These are phyloP conservation scores for Noctua janthina DNA, from an alignment of 2,888 invertebrate species.

Conservation along the genomic window DNA sequence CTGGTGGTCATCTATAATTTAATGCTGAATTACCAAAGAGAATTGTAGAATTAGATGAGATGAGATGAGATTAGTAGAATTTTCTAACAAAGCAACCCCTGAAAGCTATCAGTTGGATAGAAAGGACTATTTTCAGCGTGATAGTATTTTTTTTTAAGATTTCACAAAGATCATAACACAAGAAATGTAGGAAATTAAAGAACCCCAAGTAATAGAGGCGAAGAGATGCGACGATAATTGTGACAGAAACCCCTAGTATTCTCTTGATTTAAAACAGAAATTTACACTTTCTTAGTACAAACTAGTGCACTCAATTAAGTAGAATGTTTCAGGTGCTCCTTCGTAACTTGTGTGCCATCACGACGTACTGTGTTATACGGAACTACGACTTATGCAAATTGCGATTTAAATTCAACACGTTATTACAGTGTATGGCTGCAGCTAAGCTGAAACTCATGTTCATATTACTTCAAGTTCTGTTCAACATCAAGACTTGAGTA, in stretches of 20 bases:
- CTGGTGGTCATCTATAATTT: neutral
- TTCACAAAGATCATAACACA: too few relatives aligned
- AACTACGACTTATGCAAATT: conserved; percentile 60
- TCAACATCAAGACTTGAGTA: neutral
- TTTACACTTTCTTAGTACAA: neutral
- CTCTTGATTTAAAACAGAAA: neutral
- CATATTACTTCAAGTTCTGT: conserved; percentile 22
- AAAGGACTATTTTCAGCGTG: neutral
- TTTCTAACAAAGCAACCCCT: neutral
- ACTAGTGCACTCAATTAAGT: conserved; percentile 13
- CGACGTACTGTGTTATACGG: conserved; percentile 23
- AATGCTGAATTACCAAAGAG: neutral
- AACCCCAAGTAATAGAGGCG: neutral
- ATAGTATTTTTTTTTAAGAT: too few relatives aligned
- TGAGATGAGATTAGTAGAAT: neutral
- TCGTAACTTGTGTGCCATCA: conserved; percentile 37
- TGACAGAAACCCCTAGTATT: neutral
- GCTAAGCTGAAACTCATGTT: conserved; percentile 40
- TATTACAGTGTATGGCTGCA: conserved; percentile 42
- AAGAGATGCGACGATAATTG: neutral
- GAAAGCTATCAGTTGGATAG: neutral
- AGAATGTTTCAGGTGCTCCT: conserved; percentile 18
- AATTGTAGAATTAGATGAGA: neutral
- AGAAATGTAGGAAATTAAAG: neutral
- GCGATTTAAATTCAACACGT: conserved; percentile 54